Evolutionary conservation across 2,888 invertebrate species (phyloP), one percentile per base, ranked within the genome.

Genomic region (Tachina fera): DNA sequence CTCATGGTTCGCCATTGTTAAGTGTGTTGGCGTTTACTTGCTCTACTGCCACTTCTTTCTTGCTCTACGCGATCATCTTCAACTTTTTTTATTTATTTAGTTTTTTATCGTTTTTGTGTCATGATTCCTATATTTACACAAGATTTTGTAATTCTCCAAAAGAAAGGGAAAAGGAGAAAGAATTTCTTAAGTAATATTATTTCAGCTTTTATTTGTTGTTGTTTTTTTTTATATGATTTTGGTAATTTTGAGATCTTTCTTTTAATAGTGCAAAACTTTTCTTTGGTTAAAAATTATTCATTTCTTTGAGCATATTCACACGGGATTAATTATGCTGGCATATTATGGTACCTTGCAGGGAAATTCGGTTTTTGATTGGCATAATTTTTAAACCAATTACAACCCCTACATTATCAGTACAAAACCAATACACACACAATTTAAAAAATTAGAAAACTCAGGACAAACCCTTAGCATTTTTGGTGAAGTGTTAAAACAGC

Each of bases 141-240:
- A 80, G 63, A 80, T 80, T 74, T 80, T 74, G 72, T 74, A 80
- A 80, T 80, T 72, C 65, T 75, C 63, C 22, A 63, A 77, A 82
- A 75, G 68, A 75, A 80, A 84, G 61, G 71, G 65, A 76, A 31
- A 80, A 71, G 43, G 60, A 71, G 65, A 53, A 75, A 72, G 60
- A 74, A 74, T 67, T 84, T 84, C 80, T 84, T 71, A 80, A 67
- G 76, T 80, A 80, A 84, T 72, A 71, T 80, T 65, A 45, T 53
- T 58, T 16, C 31, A 19, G 45, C 10, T 47, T 49, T 47, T 41
- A 13, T 61, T 61, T 70, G 11, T 41, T 58, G 13, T 72, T 51
- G 31, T 31, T 31, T 31, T 31, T 31, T 31, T 31, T 31, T 31
- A 31, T 31, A 16, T 19, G 9, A 16, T 53, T 58, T 58, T 58